Percentiles rank a stretch among this genome's conserved stretches.
These are phyloP conservation scores for Rhipidura dahli DNA, from an alignment of 2,113 vertebrate species.

Conservation along the genomic window DNA sequence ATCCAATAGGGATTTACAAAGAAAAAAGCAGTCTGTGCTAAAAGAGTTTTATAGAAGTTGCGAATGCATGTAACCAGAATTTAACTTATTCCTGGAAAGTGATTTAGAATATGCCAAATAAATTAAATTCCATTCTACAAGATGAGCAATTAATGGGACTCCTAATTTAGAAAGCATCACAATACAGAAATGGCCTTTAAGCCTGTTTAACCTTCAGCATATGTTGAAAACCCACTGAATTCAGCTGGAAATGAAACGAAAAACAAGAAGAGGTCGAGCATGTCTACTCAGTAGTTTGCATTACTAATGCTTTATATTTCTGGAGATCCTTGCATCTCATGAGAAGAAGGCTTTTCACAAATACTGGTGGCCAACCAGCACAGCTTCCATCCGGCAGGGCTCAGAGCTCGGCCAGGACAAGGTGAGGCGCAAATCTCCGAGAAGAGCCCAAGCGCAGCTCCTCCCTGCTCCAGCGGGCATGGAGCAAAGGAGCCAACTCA, in stretches of 20 bases:
- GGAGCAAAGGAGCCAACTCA: not conserved
- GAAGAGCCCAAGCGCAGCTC: not conserved
- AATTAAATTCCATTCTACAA: conserved; percentile 22
- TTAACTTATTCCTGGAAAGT: conserved; percentile 26
- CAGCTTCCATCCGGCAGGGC: not conserved
- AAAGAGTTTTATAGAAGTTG: not conserved
- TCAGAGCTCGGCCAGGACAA: not conserved
- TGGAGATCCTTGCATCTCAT: not conserved
- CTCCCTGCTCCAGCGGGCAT: not conserved
- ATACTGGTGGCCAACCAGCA: not conserved
- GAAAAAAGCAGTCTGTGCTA: not conserved
- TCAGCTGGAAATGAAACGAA: not conserved
- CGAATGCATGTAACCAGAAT: conserved; percentile 1
- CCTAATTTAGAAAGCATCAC: conserved; percentile 15
- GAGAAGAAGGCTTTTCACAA: not conserved
- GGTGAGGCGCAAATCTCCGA: not conserved
- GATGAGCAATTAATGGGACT: not conserved
- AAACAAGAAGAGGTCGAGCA: not conserved
- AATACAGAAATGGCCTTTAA: not conserved
- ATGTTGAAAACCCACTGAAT: not conserved
- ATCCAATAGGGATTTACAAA: not conserved
- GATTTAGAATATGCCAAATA: conserved; percentile 24
- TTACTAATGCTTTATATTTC: not conserved
- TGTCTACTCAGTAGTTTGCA: not conserved
- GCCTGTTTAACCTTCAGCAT: conserved; percentile 6